Percentiles rank a stretch among this genome's conserved stretches.
These are phyloP conservation scores for Spheniscus humboldti DNA, from an alignment of 2,797 vertebrate genomes.

Conservation along the genomic window DNA sequence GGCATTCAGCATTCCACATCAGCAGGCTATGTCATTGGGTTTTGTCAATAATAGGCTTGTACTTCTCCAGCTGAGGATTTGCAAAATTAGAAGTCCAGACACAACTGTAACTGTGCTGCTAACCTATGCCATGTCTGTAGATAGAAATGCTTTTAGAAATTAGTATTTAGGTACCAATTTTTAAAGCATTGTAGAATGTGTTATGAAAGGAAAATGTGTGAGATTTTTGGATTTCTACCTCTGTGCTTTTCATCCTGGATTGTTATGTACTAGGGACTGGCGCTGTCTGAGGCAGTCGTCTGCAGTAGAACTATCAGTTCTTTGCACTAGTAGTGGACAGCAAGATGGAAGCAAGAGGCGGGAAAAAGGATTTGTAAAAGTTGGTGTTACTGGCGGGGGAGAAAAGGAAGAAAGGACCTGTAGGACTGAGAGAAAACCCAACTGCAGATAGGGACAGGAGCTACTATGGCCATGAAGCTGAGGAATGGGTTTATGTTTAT, in stretches of 20 bases:
- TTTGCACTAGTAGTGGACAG: not conserved
- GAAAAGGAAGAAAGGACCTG: not conserved
- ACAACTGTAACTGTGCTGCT: not conserved
- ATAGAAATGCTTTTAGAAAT: not conserved
- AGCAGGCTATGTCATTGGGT: not conserved
- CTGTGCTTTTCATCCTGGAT: not conserved
- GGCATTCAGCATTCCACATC: not conserved
- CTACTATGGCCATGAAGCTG: not conserved
- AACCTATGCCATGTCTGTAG: fast-evolving
- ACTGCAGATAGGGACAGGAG: not conserved
- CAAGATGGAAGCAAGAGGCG: not conserved
- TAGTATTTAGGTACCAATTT: not conserved
- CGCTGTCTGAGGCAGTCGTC: not conserved
- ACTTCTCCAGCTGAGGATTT: not conserved
- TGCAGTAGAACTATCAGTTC: not conserved
- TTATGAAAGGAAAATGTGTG: not conserved
- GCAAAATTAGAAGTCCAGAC: not conserved
- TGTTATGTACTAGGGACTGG: not conserved
- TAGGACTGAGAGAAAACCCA: not conserved
- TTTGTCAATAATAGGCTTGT: not conserved
- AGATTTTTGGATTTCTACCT: not conserved
- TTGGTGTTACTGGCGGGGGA: not conserved
- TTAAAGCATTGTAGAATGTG: not conserved
- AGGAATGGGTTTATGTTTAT: not conserved
- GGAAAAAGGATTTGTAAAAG: not conserved